These are phyloP conservation scores for Mustela lutreola DNA, from an alignment of 2,113 vertebrate genomes.

Conservation along the genomic window DNA sequence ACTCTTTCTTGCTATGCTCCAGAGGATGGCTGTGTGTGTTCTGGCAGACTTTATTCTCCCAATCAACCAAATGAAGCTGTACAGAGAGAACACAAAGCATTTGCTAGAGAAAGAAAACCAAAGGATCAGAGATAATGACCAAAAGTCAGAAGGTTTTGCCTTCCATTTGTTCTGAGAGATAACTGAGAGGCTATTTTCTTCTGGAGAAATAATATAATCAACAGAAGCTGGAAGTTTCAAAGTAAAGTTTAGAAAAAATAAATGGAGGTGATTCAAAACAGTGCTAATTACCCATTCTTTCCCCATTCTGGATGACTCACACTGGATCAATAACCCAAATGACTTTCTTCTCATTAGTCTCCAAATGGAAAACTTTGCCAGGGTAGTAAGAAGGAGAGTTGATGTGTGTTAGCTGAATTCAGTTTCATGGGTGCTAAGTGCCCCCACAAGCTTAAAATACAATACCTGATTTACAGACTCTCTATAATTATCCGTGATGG, in stretches of 20 bases:
- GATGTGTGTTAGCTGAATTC: conserved; percentile 40
- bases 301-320: not conserved
- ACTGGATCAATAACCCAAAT: conserved; percentile 58
- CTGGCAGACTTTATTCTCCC: not conserved
- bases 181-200: conserved; percentile 14
- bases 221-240: not conserved
- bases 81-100: not conserved
- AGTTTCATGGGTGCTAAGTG: not conserved
- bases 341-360: conserved; percentile 67
- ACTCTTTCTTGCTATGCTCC: not conserved
- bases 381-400: not conserved
- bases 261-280: conserved; percentile 15
- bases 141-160: not conserved
- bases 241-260: conserved; percentile 42
- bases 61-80: conserved; percentile 17
- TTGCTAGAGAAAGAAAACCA: not conserved
- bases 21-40: not conserved
- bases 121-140: not conserved
- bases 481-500: not conserved
- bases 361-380: conserved; percentile 34
- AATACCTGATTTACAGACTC: not conserved
- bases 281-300: not conserved
- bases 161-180: not conserved
- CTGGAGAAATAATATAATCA: conserved; percentile 23
- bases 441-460: conserved; percentile 30